Base-by-base conservation (phyloP, 2,888 invertebrate species). In the Mallateleia sp. region DNA sequence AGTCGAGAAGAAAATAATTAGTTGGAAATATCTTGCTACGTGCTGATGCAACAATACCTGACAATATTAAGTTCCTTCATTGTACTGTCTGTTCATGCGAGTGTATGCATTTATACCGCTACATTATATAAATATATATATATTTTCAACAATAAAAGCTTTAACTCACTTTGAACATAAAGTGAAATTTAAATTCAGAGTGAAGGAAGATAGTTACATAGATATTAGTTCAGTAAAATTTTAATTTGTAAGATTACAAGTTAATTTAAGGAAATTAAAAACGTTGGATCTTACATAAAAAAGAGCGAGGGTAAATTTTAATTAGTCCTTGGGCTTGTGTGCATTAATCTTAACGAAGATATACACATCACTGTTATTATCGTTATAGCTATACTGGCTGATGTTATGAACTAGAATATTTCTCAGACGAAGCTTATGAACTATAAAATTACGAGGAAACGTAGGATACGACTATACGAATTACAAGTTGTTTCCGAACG, bases 401-500 rank as follows among this genome's bases (percentile, higher is more conserved):
- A 18, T 32, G 15, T 18, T 32, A 52, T 67, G 52, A 52, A 67
- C 34, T 67, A 32, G 52, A 67, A 54, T 32, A 20, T 75, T 54
- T 75, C 54, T 64, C 54, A 20, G 52, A 18, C 56, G 45, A 56
- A 58, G 50, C 71, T 71, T 54, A 54, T 50, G 66, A 74, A 67
- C 67, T 22, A 74, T 81, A 74, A 81, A 81, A 81, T 74, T 66
- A 45, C 8, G 24, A 20, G 25, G 47, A 50, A 42, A 82, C 38
- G 20, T 20, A 45, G 52, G 45, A 56, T 62, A 69, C 32, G 22
- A 56, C 60, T 69, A 62, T 52, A 74, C 42, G 81, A 62, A 88
- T 91, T 89, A 88, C 88, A 88, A 88, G 81, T 89, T 86, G 85
- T 89, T 89, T 67, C 81, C 71, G 75, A 88, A 83, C 79, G 81